phyloP scores from a whole-genome alignment of 2,888 invertebrate species.

The Dolomedes plantarius region DNA sequence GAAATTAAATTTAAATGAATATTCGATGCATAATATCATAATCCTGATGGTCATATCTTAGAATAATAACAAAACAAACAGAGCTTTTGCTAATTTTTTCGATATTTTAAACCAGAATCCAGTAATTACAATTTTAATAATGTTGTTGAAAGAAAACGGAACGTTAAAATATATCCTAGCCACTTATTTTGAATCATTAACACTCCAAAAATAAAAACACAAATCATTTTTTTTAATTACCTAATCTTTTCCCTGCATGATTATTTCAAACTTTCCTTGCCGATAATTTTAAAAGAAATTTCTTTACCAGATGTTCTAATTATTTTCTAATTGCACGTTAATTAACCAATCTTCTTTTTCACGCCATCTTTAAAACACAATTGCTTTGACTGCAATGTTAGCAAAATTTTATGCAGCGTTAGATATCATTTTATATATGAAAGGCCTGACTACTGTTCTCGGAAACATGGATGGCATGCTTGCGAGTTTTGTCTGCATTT shows the following conservation, averaged over 20 bases:
- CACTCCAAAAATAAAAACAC: neutral
- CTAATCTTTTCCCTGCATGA: neutral
- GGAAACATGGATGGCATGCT: neutral
- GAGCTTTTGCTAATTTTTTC: too few relatives aligned
- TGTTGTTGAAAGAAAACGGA: neutral
- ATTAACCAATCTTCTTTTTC: constrained; percentile 15
- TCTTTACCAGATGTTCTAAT: constrained; percentile 17
- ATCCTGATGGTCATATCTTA: too few relatives aligned
- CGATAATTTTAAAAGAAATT: constrained; percentile 14
- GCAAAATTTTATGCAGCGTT: constrained; percentile 7
- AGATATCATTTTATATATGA: constrained; percentile 5
- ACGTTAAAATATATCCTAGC: neutral
- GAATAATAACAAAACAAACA: too few relatives aligned
- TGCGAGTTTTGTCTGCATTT: constrained; percentile 10
- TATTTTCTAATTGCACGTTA: constrained; percentile 18
- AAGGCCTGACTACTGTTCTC: neutral
- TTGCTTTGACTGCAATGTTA: neutral
- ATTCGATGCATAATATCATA: too few relatives aligned
- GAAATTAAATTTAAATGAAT: too few relatives aligned
- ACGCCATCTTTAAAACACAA: constrained; percentile 2
- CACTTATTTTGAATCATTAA: constrained; percentile 10
- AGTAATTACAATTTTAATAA: constrained; percentile 9
- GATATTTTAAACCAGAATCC: neutral
- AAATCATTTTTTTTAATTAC: neutral
- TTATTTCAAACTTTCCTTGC: constrained; percentile 14